Conservation (phyloP, 2,113 vertebrate species). For the Indicator maculatus region DNA sequence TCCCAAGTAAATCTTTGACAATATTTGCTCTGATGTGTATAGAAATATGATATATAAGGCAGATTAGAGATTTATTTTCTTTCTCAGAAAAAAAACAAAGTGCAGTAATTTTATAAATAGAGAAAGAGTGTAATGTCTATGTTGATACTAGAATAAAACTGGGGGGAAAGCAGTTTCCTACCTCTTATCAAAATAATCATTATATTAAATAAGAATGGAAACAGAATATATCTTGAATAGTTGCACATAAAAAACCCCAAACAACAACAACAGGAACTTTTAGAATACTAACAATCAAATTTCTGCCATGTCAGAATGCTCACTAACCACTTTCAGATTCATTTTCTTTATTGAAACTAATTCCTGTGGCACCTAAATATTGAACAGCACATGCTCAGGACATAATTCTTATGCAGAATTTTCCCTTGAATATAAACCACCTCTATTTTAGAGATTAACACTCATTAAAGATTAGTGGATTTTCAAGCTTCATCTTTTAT, state of each 20-base stretch:
- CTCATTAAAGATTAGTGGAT: conserved; percentile 48
- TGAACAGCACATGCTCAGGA: background rate
- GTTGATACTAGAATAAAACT: background rate
- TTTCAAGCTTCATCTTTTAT: conserved; percentile 29
- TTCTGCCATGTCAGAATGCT: background rate
- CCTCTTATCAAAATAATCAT: background rate
- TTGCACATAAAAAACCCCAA: background rate
- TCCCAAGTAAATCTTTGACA: background rate
- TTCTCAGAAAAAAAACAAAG: background rate
- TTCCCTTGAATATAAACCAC: background rate
- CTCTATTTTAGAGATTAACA: conserved; percentile 20
- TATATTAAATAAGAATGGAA: background rate
- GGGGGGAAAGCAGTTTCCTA: background rate
- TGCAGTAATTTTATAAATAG: background rate
- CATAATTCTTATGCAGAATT: conserved; percentile 31
- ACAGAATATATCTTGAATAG: background rate
- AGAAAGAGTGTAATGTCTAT: background rate
- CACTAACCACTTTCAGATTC: conserved; percentile 3
- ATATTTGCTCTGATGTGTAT: background rate
- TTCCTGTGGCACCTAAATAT: background rate
- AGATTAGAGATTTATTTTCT: background rate
- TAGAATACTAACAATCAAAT: background rate
- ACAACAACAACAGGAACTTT: background rate
- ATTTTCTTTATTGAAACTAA: conserved; percentile 51
- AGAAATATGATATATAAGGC: background rate